Percentiles rank a stretch among this genome's conserved stretches.
phyloP scores from a whole-genome alignment of 2,888 invertebrate genomes.

The Hypsopygia costalis region DNA sequence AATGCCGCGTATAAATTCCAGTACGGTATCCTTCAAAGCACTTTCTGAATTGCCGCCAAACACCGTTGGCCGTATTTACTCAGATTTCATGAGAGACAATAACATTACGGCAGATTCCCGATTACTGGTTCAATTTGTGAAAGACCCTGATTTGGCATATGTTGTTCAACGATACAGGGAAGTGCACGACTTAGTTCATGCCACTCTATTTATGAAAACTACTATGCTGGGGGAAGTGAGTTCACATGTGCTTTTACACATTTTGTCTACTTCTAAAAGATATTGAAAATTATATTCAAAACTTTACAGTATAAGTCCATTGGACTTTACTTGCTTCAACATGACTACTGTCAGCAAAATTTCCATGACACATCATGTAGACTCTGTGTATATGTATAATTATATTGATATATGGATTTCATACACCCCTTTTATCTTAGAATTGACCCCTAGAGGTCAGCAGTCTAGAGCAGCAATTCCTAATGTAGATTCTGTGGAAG shows the following conservation, averaged over 20 bases:
- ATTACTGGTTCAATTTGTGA: conserved; percentile 93
- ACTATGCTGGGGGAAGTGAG: conserved; percentile 91
- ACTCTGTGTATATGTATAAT: too few species aligned
- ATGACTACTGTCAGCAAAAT: too few species aligned
- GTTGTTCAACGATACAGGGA: conserved; percentile 99
- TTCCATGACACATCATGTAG: too few species aligned
- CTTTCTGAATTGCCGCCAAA: conserved; percentile 87
- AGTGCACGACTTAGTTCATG: conserved; percentile 97
- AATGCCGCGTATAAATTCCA: conserved; percentile 93
- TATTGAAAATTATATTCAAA: too few species aligned
- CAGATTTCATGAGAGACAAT: conserved; percentile 90
- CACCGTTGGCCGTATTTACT: conserved; percentile 93
- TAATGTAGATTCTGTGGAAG: too few species aligned
- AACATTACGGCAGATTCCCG: conserved; percentile 96
- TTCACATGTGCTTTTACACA: not conserved
- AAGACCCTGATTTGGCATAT: conserved; percentile 94
- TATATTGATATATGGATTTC: too few species aligned
- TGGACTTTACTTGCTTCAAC: too few species aligned
- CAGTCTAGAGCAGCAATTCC: too few species aligned
- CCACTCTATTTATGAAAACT: conserved; percentile 95
- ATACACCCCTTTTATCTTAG: too few species aligned
- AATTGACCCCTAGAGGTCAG: too few species aligned
- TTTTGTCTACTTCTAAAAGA: too few species aligned
- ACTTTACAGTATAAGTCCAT: too few species aligned
- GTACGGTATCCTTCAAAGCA: conserved; percentile 87